Evolutionary conservation across 2,113 vertebrate species (phyloP).

Genomic region (Nematolebias whitei): DNA sequence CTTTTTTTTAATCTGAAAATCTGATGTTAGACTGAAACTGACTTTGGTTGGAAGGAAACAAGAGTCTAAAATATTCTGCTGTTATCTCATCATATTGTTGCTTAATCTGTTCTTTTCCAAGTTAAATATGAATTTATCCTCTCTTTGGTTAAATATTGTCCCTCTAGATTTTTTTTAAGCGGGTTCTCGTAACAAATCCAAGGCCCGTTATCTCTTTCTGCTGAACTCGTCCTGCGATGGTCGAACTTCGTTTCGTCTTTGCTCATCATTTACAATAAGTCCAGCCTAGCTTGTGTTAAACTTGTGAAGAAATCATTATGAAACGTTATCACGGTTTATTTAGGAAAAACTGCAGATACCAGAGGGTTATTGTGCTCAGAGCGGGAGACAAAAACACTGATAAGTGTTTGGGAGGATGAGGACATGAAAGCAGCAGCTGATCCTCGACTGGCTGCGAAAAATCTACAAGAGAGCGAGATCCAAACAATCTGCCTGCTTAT

Average conservation of each 20-base stretch:
- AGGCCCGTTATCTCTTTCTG: too few relatives aligned
- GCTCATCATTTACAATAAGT: neutral
- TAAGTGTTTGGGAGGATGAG: slow-evolving; percentile 21
- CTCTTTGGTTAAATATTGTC: neutral
- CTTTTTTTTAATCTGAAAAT: too few relatives aligned
- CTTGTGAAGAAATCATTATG: slow-evolving; percentile 11
- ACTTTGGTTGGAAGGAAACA: too few relatives aligned
- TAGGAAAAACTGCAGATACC: slow-evolving; percentile 31
- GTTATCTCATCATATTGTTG: too few relatives aligned
- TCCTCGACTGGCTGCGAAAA: slow-evolving; percentile 15
- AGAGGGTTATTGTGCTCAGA: slow-evolving; percentile 1
- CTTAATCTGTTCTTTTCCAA: too few relatives aligned
- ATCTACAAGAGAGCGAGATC: neutral
- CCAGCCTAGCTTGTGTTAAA: neutral
- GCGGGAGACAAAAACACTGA: slow-evolving; percentile 31
- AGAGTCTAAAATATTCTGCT: too few relatives aligned
- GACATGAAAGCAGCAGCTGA: slow-evolving; percentile 3
- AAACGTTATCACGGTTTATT: slow-evolving; percentile 15
- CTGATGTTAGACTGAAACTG: too few relatives aligned
- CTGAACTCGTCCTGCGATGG: too few relatives aligned
- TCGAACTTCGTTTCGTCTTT: slow-evolving; percentile 20
- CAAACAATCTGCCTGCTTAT: slow-evolving; percentile 4
- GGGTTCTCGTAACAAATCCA: too few relatives aligned
- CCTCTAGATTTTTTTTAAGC: too few relatives aligned
- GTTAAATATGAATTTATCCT: neutral